Base-by-base conservation (phyloP, 2,888 invertebrate species). In the Drosophila gaucha region DNA sequence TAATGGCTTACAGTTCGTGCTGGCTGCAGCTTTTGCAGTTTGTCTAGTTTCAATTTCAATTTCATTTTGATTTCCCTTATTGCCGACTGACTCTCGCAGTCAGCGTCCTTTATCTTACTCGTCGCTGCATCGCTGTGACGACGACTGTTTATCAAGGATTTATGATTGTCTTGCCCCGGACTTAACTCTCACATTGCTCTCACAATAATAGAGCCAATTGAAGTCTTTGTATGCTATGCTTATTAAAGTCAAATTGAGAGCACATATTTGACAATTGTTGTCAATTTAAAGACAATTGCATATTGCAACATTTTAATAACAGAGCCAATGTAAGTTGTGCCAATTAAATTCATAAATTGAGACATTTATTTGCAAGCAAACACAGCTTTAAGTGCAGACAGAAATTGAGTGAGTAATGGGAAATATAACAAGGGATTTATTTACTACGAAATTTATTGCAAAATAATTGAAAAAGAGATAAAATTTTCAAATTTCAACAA, bases 31-130 rank as follows among this genome's bases (percentile, higher is more conserved):
- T 65, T 60, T 28, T 35, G 51, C 80, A 73, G 80, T 88, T 88
- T 86, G 89, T 86, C 85, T 86, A 88, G 89, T 77, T 88, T 84
- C 82, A 84, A 88, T 82, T 82, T 88, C 89, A 88, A 80, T 86
- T 80, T 77, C 63, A 73, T 66, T 80, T 69, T 80, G 87, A 82
- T 82, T 84, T 66, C 67, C 86, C 78, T 86, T 73, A 84, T 80
- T 86, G 66, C 80, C 77, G 9, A 14, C 36, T 28, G 68, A 62
- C 51, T 73, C 47, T 52, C 50, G 44, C 66, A 38, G 63, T 50
- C 56, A 43, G 51, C 41, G 20, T 51, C 50, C 33, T 56, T 72
- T 64, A 62, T 62, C 62, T 36, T 50, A 16, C 30, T 51, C 16
- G 16, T 51, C 14, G 14, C 44, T 36, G 65, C 71, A 64, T 31